Base-by-base conservation (phyloP, 2,797 vertebrate genomes). In the Megaceryle alcyon region DNA sequence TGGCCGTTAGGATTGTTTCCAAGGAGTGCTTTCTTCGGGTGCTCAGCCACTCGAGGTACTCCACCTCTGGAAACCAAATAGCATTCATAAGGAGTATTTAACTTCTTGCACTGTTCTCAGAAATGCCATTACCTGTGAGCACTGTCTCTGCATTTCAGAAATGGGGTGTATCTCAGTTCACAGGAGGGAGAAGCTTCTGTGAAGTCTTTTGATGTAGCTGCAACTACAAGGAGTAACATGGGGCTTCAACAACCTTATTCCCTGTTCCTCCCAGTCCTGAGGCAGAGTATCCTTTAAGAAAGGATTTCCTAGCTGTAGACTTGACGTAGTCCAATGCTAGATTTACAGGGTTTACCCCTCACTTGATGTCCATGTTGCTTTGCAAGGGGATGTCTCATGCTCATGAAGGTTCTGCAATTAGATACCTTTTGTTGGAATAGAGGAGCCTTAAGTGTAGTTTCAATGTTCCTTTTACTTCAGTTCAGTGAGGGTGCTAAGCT, bases 251-350 rank as follows among this genome's bases (percentile, higher is more conserved):
- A 35, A 20, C 17, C 6, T 15, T 8, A 3, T 4, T n/a, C 1
- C 4, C 7, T 26, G 5, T 51, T 66, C 12, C 2, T 70, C 15
- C 18, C 23, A 44, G 37, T 54, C 6, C 3, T 2, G 13, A 12
- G 7, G 6, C 10, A 28, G 14, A 26, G 14, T 37, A 16, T 8
- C 18, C 11, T 22, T 31, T 16, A 5, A 0, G 12, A 1, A 17
- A 53, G 5, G 4, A 3, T 11, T 39, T 35, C 4, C 5, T 61
- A 0, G 1, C 12, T 68, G 4, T 6, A 6, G 13, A 65, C 15
- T 35, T 35, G 33, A 29, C 1, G 1, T 0, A 14, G 29, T 31
- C 2, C 1, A 4, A 8, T 60, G 14, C 8, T 33, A 2, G 6
- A n/a, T 7, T 5, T 43, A 9, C 3, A 8, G 35, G 26, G 7